phyloP scores from a whole-genome alignment of 1,140 invertebrate genomes.

The Megalonaias nervosa region DNA sequence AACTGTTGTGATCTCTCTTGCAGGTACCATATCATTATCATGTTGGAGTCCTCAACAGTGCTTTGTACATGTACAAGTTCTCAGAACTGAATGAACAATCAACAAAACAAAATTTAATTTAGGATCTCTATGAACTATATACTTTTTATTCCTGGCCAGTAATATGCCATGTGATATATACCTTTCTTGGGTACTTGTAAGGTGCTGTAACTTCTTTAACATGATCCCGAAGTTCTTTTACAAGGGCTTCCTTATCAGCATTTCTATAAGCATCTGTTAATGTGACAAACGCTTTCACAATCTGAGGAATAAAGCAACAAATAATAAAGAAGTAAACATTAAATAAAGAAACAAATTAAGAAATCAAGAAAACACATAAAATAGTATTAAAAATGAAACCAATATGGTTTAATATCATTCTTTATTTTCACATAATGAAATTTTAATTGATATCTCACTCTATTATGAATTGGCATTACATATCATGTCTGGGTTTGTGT shows the following conservation, averaged over 20 bases:
- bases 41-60: too few species aligned
- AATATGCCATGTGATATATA: slow-evolving; percentile 28
- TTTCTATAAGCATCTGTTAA: slow-evolving; percentile 61
- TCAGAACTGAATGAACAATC: too few species aligned
- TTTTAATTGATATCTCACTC: neutral
- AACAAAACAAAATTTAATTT: too few species aligned
- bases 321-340: neutral
- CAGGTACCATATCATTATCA: too few species aligned
- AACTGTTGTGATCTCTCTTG: too few species aligned
- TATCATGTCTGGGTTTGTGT: neutral
- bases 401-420: neutral
- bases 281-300: slow-evolving; percentile 75
- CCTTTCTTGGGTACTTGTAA: slow-evolving; percentile 75
- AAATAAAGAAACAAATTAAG: neutral
- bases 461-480: neutral
- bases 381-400: neutral
- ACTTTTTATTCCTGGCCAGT: too few species aligned
- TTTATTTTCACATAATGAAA: neutral
- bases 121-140: too few species aligned
- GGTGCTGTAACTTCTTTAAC: slow-evolving; percentile 72
- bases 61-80: too few species aligned
- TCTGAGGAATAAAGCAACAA: slow-evolving; percentile 41
- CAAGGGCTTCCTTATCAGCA: slow-evolving; percentile 51
- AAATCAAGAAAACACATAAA: neutral
- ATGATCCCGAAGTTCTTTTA: slow-evolving; percentile 71